Percentiles rank a stretch among this genome's conserved stretches.
Evolutionary conservation across 2,113 vertebrate genomes (phyloP).

Genomic region (Nibea albiflora): DNA sequence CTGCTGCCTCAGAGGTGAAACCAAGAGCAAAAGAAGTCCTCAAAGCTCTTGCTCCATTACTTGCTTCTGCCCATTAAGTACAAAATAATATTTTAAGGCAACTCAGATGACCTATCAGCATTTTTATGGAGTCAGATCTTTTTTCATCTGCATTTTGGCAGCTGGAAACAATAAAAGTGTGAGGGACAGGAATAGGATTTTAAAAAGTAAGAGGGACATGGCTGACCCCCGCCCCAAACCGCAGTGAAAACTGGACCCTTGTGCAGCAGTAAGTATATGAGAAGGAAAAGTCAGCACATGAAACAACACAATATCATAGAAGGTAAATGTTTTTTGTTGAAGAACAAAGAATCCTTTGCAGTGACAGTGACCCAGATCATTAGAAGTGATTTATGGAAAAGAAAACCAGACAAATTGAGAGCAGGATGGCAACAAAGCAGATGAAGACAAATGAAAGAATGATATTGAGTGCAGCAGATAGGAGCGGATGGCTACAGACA

Average conservation of each 20-base stretch:
- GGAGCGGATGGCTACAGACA: constrained; percentile 25
- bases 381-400: constrained; percentile 33
- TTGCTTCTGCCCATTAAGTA: background rate
- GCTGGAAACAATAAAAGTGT: background rate
- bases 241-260: background rate
- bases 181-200: background rate
- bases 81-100: background rate
- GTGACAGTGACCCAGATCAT: background rate
- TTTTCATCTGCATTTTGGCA: background rate
- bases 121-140: background rate
- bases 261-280: background rate
- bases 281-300: background rate
- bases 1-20: background rate
- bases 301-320: background rate
- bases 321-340: background rate
- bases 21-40: background rate
- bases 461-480: constrained; percentile 33
- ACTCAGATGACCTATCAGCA: background rate
- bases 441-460: constrained; percentile 19
- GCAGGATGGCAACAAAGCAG: background rate
- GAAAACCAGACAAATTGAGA: constrained; percentile 5
- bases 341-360: background rate
- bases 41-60: background rate
- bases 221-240: too few species aligned
- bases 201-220: background rate